Percentiles rank a stretch among this genome's conserved stretches.
Evolutionary conservation across 53 echinoderm and acorn worm species (phyloP).

Genomic region (Temnopleurus reevesii): DNA sequence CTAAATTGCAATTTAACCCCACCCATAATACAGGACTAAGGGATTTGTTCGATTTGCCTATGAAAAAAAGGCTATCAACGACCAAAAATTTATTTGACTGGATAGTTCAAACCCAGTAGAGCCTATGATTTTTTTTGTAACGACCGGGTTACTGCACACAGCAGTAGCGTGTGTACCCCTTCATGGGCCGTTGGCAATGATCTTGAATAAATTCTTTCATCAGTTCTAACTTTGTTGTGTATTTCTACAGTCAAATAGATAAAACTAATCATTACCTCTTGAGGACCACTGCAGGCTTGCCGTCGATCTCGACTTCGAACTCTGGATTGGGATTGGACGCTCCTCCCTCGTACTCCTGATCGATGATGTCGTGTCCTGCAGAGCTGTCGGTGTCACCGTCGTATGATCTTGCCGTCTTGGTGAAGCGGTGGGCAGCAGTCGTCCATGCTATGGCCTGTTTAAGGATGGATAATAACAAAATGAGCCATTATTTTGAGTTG

Average conservation of each 20-base stretch:
- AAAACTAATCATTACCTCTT: constrained; percentile 63
- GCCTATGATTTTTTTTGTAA: too few relatives aligned
- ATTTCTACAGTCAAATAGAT: background rate
- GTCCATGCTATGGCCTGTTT: constrained; percentile 97
- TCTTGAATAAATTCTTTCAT: too few relatives aligned
- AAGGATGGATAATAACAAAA: background rate
- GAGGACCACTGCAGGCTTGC: constrained; percentile 77
- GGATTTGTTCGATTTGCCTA: too few relatives aligned
- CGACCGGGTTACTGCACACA: too few relatives aligned
- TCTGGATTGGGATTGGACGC: constrained; percentile 84
- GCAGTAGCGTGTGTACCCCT: too few relatives aligned
- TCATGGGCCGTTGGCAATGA: too few relatives aligned
- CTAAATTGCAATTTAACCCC: too few relatives aligned
- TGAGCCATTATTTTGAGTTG: too few relatives aligned
- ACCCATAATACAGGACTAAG: too few relatives aligned
- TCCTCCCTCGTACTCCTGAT: constrained; percentile 65
- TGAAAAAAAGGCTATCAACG: too few relatives aligned
- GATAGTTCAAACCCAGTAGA: too few relatives aligned
- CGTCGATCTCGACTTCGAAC: constrained; percentile 90
- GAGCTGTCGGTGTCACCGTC: constrained; percentile 71
- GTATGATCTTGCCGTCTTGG: constrained; percentile 78
- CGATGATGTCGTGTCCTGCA: constrained; percentile 46
- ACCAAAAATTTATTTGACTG: too few relatives aligned
- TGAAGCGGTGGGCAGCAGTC: constrained; percentile 96
- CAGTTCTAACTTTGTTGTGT: background rate